These are phyloP conservation scores for Rhinophrynus dorsalis DNA, from an alignment of 2,797 vertebrate genomes.

Conservation along the genomic window DNA sequence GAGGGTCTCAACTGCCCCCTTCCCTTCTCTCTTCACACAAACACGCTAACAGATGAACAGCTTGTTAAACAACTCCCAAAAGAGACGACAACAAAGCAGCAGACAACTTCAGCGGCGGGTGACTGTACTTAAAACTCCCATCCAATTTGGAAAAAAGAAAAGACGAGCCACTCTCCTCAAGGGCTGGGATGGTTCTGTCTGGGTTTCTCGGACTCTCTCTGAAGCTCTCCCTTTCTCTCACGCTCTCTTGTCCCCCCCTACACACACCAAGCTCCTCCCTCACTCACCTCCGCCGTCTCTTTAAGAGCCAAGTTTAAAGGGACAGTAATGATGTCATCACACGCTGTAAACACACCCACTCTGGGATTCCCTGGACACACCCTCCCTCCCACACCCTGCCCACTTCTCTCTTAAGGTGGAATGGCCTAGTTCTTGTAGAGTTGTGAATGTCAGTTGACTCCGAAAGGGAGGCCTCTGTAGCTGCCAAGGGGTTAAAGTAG, in stretches of 20 bases:
- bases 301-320: constrained; percentile 33
- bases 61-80: neutral
- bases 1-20: neutral
- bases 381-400: constrained; percentile 33
- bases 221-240: no score
- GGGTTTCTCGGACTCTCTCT: neutral
- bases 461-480: neutral
- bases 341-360: constrained; percentile 15
- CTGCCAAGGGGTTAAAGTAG: neutral
- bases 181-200: neutral
- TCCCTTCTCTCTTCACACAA: neutral
- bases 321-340: constrained; percentile 35
- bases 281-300: constrained; percentile 19
- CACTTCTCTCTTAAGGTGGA: constrained; percentile 30
- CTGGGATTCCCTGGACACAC: constrained; percentile 39
- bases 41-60: neutral
- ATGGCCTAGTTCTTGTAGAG: neutral
- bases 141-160: neutral
- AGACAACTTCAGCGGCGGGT: neutral
- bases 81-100: neutral
- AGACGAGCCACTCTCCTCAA: neutral
- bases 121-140: neutral
- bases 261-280: neutral
- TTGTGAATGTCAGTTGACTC: no score
- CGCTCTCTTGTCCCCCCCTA: constrained; percentile 16